Percentiles rank a stretch among this genome's conserved stretches.
These are phyloP conservation scores for Hydractinia echinata DNA, from an alignment of 30 jellyfish, hydroid and myxozoan species.

Conservation along the genomic window DNA sequence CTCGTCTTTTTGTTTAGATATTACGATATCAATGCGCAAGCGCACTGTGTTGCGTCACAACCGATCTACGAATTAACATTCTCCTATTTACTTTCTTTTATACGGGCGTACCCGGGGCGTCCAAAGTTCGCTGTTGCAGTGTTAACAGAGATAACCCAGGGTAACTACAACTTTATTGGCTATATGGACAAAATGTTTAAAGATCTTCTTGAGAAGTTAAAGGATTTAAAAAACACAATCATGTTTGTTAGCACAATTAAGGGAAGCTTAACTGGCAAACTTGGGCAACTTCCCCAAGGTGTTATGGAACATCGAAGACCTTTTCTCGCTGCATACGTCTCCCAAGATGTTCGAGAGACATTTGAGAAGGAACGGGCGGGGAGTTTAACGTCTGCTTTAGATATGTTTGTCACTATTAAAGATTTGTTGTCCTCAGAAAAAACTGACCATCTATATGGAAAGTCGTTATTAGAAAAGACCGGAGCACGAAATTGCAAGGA, in stretches of 20 bases:
- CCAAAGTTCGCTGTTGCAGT: slow-evolving; percentile 33
- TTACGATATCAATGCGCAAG: slow-evolving; percentile 15
- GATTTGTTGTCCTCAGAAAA: not conserved
- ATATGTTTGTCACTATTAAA: slow-evolving; percentile 25
- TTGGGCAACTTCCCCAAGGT: slow-evolving; percentile 31
- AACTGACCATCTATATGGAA: slow-evolving; percentile 15
- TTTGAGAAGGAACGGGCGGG: not conserved
- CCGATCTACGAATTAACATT: slow-evolving; percentile 30
- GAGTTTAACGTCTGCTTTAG: slow-evolving; percentile 14
- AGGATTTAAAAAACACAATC: slow-evolving; percentile 28
- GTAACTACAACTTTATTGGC: slow-evolving; percentile 25
- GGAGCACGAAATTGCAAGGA: slow-evolving; percentile 16
- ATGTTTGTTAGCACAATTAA: slow-evolving; percentile 20
- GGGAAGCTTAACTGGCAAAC: slow-evolving; percentile 41
- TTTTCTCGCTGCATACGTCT: slow-evolving; percentile 22
- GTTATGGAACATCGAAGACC: slow-evolving; percentile 29
- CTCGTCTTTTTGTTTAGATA: not conserved
- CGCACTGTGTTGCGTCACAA: slow-evolving; percentile 18
- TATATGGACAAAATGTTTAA: slow-evolving; percentile 22
- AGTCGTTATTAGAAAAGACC: slow-evolving; percentile 11
- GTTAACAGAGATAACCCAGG: slow-evolving; percentile 20
- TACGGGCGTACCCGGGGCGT: slow-evolving; percentile 10
- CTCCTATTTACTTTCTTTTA: slow-evolving; percentile 18
- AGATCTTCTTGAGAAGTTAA: not conserved
- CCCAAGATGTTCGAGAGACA: slow-evolving; percentile 21